A percentile compares a stretch with the other conserved stretches of the same genome.
Conservation (phyloP, 2,113 vertebrate genomes). For the Otus sunia region DNA sequence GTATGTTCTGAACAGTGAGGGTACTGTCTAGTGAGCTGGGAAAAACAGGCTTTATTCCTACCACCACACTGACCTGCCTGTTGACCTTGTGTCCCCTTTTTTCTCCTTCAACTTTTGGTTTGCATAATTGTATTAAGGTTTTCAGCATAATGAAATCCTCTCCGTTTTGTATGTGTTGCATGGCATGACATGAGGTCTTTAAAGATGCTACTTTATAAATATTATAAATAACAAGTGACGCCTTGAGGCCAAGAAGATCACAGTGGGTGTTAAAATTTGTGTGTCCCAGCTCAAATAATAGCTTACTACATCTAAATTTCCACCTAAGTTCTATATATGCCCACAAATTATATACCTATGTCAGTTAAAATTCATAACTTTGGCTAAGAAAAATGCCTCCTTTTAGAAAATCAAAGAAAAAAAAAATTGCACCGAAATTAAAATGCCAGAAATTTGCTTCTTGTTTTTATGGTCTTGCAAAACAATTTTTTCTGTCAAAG, state of each 20-base stretch:
- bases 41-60: background rate
- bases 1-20: fast-evolving
- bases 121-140: background rate
- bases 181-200: background rate
- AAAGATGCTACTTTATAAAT: background rate
- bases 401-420: background rate
- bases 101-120: background rate
- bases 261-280: background rate
- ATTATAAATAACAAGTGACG: background rate
- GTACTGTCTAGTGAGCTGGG: background rate
- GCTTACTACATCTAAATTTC: background rate
- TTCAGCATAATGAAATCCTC: background rate
- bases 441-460: background rate
- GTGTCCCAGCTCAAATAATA: background rate
- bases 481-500: background rate
- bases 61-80: background rate
- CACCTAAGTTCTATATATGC: background rate
- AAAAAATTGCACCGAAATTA: background rate
- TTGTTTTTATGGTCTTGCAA: background rate
- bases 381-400: background rate
- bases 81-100: background rate
- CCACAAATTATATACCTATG: background rate
- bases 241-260: background rate
- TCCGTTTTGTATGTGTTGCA: background rate
- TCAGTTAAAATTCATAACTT: background rate